Evolutionary conservation across 1,140 invertebrate genomes (phyloP), one percentile per base, ranked within the genome.

Genomic region (Cylas formicarius): DNA sequence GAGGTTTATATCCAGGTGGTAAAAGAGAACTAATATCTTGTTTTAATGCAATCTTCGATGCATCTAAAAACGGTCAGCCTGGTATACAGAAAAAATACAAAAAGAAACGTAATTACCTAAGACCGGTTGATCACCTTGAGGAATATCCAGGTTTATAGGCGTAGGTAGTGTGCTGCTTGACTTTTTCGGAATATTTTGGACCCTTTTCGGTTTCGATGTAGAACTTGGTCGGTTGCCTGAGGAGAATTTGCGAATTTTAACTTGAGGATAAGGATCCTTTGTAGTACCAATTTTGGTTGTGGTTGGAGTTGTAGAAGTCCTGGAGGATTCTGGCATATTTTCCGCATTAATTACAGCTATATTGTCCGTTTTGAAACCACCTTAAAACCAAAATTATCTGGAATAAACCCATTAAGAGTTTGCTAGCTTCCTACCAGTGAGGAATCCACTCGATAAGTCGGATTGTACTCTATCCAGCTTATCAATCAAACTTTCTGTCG

Each of bases 401-500:
- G 20, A 28, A 4, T 6, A 36, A 1, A 4, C 65, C 36, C 67
- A 68, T 52, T 74, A 66, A 35, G 73, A 65, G 11, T 32, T 11
- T 32, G 17, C 7, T 9, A 19, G 5, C 29, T 10, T 23, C 16
- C 64, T 77, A 27, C 81, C 78, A 2, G 74, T 77, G 2, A 88
- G 64, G 28, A 88, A 74, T 34, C 80, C 81, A 57, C 80, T 84
- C 0, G 82, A 84, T 18, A 89, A 62, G 62, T 87, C 84, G 0
- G 85, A 88, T 52, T 89, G 84, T 8, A 86, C 83, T 35, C 81
- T 70, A 61, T 89, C 86, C 42, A 89, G 67, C 63, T 88, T 87
- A 52, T 89, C 86, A 48, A 84, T 86, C 22, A 88, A 82, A 59
- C 84, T 88, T 67, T 89, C 86, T 2, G 82, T 85, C 0, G 82